Percentiles rank a stretch among this genome's conserved stretches.
Evolutionary conservation across 1,140 invertebrate species (phyloP).

Genomic region (Papilio machaon): DNA sequence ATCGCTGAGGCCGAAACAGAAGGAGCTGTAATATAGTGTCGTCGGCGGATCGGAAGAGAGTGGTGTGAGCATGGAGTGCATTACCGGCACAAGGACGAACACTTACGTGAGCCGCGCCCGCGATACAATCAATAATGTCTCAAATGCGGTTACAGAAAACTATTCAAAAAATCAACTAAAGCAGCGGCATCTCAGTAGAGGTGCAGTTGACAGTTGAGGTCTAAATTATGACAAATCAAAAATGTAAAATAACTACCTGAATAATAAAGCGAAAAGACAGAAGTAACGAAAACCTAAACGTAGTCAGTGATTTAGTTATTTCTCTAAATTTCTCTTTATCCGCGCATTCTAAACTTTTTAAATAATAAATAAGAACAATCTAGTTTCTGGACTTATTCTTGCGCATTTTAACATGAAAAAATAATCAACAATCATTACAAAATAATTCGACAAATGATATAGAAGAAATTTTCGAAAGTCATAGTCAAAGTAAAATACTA

Average conservation of each 20-base stretch:
- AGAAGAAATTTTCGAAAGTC: neutral
- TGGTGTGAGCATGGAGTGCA: neutral
- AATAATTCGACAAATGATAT: neutral
- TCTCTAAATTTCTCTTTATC: too few relatives aligned
- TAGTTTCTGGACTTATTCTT: neutral
- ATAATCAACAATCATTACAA: neutral
- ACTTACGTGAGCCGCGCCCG: neutral
- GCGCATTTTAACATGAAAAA: too few relatives aligned
- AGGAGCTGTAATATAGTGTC: neutral
- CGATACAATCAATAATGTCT: neutral
- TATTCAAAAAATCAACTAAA: neutral
- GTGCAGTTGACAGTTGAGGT: too few relatives aligned
- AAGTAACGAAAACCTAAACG: too few relatives aligned
- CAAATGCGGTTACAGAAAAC: neutral
- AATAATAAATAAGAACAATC: neutral
- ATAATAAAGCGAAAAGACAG: too few relatives aligned
- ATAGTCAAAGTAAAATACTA: neutral
- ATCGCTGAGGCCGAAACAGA: neutral
- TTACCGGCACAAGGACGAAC: neutral
- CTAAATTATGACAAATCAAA: too few relatives aligned
- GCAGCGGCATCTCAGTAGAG: neutral
- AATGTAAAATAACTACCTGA: too few relatives aligned
- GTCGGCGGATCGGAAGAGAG: conserved; percentile 10
- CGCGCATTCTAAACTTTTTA: too few relatives aligned
- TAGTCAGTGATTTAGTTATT: too few relatives aligned